Evolutionary conservation across 92 coral and sea anemone genomes (phyloP).

Genomic region (Phenganax marumi): DNA sequence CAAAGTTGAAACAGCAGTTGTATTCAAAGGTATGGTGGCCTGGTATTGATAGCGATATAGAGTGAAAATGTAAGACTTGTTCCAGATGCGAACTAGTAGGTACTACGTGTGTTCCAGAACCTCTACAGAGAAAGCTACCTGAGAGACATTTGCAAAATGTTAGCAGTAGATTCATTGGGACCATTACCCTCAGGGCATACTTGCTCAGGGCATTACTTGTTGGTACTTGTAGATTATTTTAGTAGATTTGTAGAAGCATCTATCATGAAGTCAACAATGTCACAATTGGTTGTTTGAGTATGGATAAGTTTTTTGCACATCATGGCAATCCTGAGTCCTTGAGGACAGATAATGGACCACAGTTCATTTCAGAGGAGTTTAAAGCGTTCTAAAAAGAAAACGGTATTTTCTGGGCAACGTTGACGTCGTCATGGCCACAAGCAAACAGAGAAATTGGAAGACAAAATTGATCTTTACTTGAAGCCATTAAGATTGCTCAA

Average conservation of each 20-base stretch:
- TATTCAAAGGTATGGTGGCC: too few species aligned
- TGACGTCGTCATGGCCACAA: conserved; percentile 19
- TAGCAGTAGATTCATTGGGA: too few species aligned
- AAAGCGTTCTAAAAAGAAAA: conserved; percentile 7
- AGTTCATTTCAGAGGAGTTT: conserved; percentile 17
- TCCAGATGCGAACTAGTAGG: too few species aligned
- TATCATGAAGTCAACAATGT: conserved; percentile 6
- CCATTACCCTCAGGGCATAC: conserved; percentile 4
- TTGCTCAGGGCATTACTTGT: neutral
- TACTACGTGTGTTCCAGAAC: too few species aligned
- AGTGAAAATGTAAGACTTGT: too few species aligned
- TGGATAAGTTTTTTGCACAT: neutral
- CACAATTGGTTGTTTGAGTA: neutral
- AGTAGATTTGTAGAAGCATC: conserved; percentile 29
- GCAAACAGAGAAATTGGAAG: neutral
- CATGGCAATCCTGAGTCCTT: conserved; percentile 10
- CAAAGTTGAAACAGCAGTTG: too few species aligned
- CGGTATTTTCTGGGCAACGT: neutral
- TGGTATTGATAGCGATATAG: too few species aligned
- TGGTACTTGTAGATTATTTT: conserved; percentile 29
- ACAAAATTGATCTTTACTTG: neutral
- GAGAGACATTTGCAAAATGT: too few species aligned
- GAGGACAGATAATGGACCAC: conserved; percentile 40
- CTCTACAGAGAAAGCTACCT: too few species aligned
- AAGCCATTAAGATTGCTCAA: conserved; percentile 17